Evolutionary conservation across 2,888 invertebrate species (phyloP), one percentile per base, ranked within the genome.

Genomic region (Drosophila prostipennis): DNA sequence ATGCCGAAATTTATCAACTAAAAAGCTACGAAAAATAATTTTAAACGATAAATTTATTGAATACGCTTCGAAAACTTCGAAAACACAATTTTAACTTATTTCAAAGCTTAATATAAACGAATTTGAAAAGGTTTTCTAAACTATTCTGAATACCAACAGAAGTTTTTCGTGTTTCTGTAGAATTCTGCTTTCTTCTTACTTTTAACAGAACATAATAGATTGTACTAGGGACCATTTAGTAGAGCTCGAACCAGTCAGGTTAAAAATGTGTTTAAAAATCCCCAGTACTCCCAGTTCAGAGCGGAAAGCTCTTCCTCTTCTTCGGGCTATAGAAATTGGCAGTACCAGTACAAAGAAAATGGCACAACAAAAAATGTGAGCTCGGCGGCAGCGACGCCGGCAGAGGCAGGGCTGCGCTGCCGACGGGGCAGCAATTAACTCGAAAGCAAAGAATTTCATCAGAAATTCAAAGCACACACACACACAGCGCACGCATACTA

Each of bases 401-500:
- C 19, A 26, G 57, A 48, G 58, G 46, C 58, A 40, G 43, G 39
- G 36, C 45, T 60, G 45, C 39, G 32, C 23, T 78, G 73, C 61
- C 61, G 72, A 74, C 79, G 52, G 42, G 42, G 61, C 70, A 82
- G 86, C 83, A 87, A 87, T 85, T 82, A 87, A 87, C 77, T 87
- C 80, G 79, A 85, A 87, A 85, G 82, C 79, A 83, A 89, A 87
- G 89, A 89, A 89, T 89, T 89, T 89, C 89, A 89, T 84, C 89
- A 89, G 89, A 89, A 89, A 85, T 85, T 89, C 82, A 86, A 79
- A 87, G 81, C 81, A 85, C 60, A 75, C 45, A 70, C 45, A 70
- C 76, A 82, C 13, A 42, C 42, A 42, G 8, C 29, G 32, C 42
- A 55, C 32, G 32, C 29, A 52, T 34, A 45, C 58, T 71, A 54